Conservation (phyloP, 2,888 invertebrate genomes). For the Brachyptera putata region DNA sequence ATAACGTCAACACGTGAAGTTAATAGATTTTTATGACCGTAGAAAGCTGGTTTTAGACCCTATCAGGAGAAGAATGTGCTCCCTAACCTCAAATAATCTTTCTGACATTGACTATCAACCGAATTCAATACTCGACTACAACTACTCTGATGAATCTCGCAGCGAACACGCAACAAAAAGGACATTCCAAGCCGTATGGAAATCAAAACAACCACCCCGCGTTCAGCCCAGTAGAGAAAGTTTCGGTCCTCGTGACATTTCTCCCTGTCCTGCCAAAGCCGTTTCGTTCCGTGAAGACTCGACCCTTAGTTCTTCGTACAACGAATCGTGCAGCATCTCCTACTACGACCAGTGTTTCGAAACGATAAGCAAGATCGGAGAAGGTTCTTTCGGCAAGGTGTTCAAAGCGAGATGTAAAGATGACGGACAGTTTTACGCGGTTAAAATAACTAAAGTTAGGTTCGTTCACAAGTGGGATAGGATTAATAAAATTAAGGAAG, state of each 20-base stretch:
- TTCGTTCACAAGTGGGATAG: slow-evolving; percentile 57
- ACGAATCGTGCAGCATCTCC: neutral
- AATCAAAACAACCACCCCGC: neutral
- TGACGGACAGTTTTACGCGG: slow-evolving; percentile 63
- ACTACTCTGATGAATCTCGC: neutral
- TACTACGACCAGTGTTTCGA: slow-evolving; percentile 67
- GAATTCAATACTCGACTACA: slow-evolving; percentile 7
- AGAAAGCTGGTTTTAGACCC: too few species aligned
- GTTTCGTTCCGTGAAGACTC: neutral
- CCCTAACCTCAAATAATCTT: neutral
- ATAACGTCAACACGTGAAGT: too few species aligned
- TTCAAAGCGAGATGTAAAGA: slow-evolving; percentile 61
- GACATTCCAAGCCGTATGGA: neutral
- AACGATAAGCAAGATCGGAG: slow-evolving; percentile 59
- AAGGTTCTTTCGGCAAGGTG: slow-evolving; percentile 73
- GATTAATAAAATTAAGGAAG: slow-evolving; percentile 57
- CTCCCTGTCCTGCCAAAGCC: neutral
- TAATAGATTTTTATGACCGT: too few species aligned
- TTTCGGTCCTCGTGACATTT: neutral
- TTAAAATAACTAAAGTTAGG: slow-evolving; percentile 61
- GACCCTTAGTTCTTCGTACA: neutral
- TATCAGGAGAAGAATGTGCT: too few species aligned
- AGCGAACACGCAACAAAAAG: neutral
- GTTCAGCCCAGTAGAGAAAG: neutral
- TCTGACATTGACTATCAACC: slow-evolving; percentile 15